phyloP scores from a whole-genome alignment of 2,888 invertebrate genomes.

The Cheilosia urbana region DNA sequence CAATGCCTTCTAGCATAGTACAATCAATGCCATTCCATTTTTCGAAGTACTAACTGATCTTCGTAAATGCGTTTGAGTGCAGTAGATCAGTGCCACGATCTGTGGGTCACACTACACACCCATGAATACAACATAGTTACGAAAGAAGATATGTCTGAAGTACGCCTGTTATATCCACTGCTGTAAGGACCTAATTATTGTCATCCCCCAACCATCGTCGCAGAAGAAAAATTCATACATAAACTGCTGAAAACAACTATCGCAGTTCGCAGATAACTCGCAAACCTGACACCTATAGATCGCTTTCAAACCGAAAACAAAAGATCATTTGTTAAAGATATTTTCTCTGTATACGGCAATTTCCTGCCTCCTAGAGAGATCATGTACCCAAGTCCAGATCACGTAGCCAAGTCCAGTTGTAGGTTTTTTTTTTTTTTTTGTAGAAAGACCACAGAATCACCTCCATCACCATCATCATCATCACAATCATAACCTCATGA shows the following conservation, averaged over 20 bases:
- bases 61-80: no score
- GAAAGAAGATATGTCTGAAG: no score
- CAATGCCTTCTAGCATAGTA: no score
- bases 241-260: not conserved
- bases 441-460: constrained; percentile 44
- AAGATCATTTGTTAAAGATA: constrained; percentile 47
- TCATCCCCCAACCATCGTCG: no score
- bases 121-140: no score
- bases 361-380: constrained; percentile 47
- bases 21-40: no score
- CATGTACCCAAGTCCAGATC: constrained; percentile 67
- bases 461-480: constrained; percentile 42
- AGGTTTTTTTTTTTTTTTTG: constrained; percentile 24
- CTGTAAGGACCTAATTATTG: no score
- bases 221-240: no score
- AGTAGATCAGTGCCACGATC: no score
- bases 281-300: constrained; percentile 26
- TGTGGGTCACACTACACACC: no score
- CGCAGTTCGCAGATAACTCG: not conserved
- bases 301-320: constrained; percentile 36
- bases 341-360: constrained; percentile 20
- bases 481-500: constrained; percentile 67
- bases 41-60: no score
- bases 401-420: constrained; percentile 30
- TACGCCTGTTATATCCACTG: no score